Evolutionary conservation across 2,888 invertebrate genomes (phyloP).

Genomic region (Diarsia dahlii): DNA sequence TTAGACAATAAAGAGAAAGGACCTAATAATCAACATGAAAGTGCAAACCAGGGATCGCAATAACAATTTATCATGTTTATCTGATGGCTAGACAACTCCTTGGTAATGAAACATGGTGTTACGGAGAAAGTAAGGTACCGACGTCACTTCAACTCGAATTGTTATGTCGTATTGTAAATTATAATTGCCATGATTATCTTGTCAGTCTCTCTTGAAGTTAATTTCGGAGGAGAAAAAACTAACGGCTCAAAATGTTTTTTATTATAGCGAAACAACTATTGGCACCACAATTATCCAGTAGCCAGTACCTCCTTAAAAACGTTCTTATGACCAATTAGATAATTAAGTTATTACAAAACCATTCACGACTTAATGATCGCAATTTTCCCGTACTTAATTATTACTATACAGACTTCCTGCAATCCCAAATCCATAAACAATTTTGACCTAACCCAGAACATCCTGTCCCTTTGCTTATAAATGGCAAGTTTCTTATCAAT

Average conservation of each 20-base stretch:
- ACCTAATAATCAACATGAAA: slow-evolving; percentile 73
- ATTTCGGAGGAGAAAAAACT: slow-evolving; percentile 27
- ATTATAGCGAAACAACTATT: slow-evolving; percentile 14
- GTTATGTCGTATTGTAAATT: slow-evolving; percentile 36
- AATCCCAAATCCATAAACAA: slow-evolving; percentile 41
- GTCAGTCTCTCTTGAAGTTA: slow-evolving; percentile 45
- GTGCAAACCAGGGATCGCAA: slow-evolving; percentile 72
- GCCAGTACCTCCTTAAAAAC: background rate
- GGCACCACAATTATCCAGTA: slow-evolving; percentile 19
- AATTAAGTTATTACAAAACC: slow-evolving; percentile 9
- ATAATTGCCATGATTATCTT: slow-evolving; percentile 59
- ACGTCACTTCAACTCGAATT: slow-evolving; percentile 38
- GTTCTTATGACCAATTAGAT: background rate
- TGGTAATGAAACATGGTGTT: slow-evolving; percentile 72
- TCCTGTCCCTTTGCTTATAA: slow-evolving; percentile 54
- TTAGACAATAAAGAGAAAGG: slow-evolving; percentile 78
- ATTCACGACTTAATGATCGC: background rate
- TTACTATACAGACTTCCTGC: slow-evolving; percentile 6
- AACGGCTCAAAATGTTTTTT: slow-evolving; percentile 24
- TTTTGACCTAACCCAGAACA: slow-evolving; percentile 44
- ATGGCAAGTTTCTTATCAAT: slow-evolving; percentile 56
- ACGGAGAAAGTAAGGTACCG: slow-evolving; percentile 67
- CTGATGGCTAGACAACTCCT: slow-evolving; percentile 74
- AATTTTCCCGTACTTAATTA: background rate
- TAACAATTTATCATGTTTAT: slow-evolving; percentile 82